Evolutionary conservation across 2,888 invertebrate genomes (phyloP).

Genomic region (Tenthredo distinguenda): DNA sequence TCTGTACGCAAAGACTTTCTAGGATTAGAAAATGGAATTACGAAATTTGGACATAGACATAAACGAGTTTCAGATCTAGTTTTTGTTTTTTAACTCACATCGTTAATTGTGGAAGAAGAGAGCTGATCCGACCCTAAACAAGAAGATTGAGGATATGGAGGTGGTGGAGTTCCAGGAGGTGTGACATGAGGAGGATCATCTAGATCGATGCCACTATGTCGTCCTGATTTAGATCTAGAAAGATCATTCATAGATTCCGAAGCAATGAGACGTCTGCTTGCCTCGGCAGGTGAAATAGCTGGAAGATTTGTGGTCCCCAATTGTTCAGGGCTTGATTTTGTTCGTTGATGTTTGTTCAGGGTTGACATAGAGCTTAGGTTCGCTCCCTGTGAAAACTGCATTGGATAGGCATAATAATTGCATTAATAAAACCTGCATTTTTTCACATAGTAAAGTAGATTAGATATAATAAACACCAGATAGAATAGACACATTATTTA

Average conservation of each 20-base stretch:
- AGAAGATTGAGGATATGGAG: slow-evolving; percentile 85
- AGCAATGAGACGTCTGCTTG: slow-evolving; percentile 79
- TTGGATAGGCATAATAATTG: background rate
- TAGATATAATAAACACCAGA: background rate
- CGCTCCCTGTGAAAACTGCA: slow-evolving; percentile 73
- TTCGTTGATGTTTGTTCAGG: slow-evolving; percentile 81
- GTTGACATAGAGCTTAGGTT: slow-evolving; percentile 70
- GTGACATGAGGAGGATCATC: slow-evolving; percentile 79
- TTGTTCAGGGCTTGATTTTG: slow-evolving; percentile 84
- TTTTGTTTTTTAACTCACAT: slow-evolving; percentile 63
- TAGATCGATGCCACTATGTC: slow-evolving; percentile 73
- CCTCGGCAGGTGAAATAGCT: slow-evolving; percentile 74
- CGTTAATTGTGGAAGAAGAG: slow-evolving; percentile 69
- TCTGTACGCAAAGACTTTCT: background rate
- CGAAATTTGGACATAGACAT: background rate
- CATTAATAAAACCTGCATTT: background rate
- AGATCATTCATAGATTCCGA: slow-evolving; percentile 83
- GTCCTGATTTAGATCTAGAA: slow-evolving; percentile 71
- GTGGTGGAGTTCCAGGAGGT: slow-evolving; percentile 93
- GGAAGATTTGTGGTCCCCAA: slow-evolving; percentile 74
- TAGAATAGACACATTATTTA: background rate
- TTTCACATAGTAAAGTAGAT: background rate
- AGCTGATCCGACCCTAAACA: slow-evolving; percentile 63
- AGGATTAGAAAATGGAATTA: background rate
- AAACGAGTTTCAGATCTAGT: background rate